phyloP scores from a whole-genome alignment of 2,797 vertebrate species.

The Epinephelus coioides region DNA sequence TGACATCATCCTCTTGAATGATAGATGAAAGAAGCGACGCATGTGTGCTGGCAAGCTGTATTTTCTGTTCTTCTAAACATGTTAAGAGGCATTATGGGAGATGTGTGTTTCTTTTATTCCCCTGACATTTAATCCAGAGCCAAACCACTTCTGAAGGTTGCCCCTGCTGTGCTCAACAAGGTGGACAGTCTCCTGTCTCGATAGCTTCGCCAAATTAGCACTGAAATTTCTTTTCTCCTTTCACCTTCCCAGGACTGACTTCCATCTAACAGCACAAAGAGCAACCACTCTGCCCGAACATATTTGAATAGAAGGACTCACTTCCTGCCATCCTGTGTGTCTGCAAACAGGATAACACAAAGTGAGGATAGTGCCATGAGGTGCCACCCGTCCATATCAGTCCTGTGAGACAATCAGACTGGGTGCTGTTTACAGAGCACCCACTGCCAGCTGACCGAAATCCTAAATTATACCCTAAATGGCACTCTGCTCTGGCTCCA shows the following conservation, averaged over 20 bases:
- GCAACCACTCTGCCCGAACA: background rate
- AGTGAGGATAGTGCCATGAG: background rate
- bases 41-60: constrained; percentile 47
- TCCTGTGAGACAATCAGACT: constrained; percentile 40
- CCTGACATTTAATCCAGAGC: constrained; percentile 48
- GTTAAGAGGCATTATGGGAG: constrained; percentile 30
- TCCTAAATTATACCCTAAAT: constrained; percentile 40
- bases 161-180: constrained; percentile 51
- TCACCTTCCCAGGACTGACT: constrained; percentile 21
- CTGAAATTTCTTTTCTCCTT: constrained; percentile 16
- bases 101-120: constrained; percentile 27
- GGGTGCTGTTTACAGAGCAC: constrained; percentile 35
- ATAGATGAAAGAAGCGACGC: constrained; percentile 71
- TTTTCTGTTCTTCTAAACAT: constrained; percentile 33
- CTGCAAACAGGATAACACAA: constrained; percentile 11
- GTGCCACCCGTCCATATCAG: constrained; percentile 37
- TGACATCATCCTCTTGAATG: constrained; percentile 79
- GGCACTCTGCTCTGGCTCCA: constrained; percentile 21
- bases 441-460: constrained; percentile 33
- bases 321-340: constrained; percentile 50
- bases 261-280: constrained; percentile 20
- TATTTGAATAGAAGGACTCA: constrained; percentile 43
- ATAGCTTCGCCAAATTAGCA: constrained; percentile 41
- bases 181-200: constrained; percentile 37
- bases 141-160: constrained; percentile 51